Percentiles rank a stretch among this genome's conserved stretches.
These are phyloP conservation scores for Darevskia mixta DNA, from an alignment of 2,797 vertebrate species.

Conservation along the genomic window DNA sequence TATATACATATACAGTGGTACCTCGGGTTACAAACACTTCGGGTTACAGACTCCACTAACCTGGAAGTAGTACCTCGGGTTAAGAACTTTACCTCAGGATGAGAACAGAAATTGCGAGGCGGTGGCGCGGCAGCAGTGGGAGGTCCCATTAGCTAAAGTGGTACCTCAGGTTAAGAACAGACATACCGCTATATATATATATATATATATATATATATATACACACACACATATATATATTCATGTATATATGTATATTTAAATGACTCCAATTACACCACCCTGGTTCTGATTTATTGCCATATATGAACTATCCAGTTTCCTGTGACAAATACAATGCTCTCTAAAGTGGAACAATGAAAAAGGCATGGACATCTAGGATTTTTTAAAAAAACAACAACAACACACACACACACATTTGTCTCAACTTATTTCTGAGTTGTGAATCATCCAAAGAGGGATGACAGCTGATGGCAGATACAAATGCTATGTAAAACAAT, in stretches of 20 bases:
- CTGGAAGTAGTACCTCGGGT: no score
- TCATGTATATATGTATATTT: no score
- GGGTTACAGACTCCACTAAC: no score
- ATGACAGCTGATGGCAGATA: neutral
- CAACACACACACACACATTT: neutral
- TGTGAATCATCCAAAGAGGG: neutral
- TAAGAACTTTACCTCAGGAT: no score
- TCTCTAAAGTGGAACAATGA: conserved; percentile 10
- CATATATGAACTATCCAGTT: conserved; percentile 29
- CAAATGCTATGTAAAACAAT: neutral
- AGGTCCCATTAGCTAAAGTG: no score
- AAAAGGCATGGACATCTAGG: conserved; percentile 17
- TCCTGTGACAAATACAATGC: conserved; percentile 24
- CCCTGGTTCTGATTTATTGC: conserved; percentile 35
- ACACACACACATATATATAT: no score
- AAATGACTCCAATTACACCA: conserved; percentile 8
- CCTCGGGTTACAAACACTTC: no score
- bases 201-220: no score
- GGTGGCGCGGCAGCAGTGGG: no score
- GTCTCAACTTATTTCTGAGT: neutral
- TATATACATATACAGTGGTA: conserved; percentile 39
- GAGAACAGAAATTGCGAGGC: no score
- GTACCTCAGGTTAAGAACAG: no score
- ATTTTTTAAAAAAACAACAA: neutral
- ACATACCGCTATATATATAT: no score